These are phyloP conservation scores for Sphinx pinastri DNA, from an alignment of 2,888 invertebrate genomes.

Conservation along the genomic window DNA sequence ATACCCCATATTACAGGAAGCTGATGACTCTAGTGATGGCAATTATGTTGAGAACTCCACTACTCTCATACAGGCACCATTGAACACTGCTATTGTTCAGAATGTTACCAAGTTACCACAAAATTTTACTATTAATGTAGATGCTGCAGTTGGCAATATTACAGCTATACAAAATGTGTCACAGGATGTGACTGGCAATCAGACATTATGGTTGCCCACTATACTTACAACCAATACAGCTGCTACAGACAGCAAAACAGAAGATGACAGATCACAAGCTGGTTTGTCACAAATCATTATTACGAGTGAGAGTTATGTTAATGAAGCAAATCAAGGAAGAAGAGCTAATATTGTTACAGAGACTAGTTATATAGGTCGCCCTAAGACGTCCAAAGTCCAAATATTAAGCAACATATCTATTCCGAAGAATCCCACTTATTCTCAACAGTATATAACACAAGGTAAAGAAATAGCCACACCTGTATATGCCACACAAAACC, in stretches of 20 bases:
- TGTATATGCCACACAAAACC: constrained; percentile 72
- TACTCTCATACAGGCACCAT: constrained; percentile 72
- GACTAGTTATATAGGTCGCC: constrained; percentile 67
- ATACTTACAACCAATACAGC: constrained; percentile 72
- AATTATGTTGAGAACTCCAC: constrained; percentile 73
- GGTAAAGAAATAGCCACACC: constrained; percentile 69
- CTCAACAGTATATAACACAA: constrained; percentile 69
- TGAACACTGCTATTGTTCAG: constrained; percentile 76
- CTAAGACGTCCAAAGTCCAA: constrained; percentile 78
- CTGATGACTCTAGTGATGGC: constrained; percentile 70
- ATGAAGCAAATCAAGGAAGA: constrained; percentile 63
- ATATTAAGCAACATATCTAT: constrained; percentile 80
- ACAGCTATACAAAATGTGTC: constrained; percentile 78
- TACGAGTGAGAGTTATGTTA: constrained; percentile 75
- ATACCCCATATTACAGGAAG: constrained; percentile 73
- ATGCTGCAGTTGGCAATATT: constrained; percentile 75
- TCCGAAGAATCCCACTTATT: constrained; percentile 72
- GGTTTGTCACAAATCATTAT: constrained; percentile 78
- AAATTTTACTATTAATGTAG: constrained; percentile 79
- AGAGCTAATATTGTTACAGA: constrained; percentile 74
- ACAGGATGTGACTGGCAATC: constrained; percentile 73
- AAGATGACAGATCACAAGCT: constrained; percentile 67
- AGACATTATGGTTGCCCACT: constrained; percentile 78
- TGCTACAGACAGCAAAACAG: constrained; percentile 61
- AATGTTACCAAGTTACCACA: constrained; percentile 78